Conservation (phyloP, 2,113 vertebrate species). For the Nansenia antarctica region DNA sequence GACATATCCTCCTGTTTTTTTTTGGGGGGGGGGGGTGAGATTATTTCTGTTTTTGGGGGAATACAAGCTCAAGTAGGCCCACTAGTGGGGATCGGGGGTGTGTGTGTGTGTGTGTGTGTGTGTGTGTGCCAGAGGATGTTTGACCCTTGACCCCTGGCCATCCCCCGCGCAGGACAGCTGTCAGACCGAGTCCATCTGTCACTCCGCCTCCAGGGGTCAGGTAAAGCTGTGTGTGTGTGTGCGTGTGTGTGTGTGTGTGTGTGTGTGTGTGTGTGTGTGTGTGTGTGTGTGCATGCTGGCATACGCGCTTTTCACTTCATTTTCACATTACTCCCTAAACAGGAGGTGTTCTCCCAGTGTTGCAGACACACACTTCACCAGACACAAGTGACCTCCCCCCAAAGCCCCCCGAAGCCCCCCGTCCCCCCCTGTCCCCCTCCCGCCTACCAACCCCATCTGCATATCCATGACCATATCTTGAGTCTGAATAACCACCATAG, state of each 20-base stretch:
- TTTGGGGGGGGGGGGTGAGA: no score
- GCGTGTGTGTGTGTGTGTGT: no score
- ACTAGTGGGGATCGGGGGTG: no score
- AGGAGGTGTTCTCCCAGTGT: not conserved
- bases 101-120: constrained; percentile 2
- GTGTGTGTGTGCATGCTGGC: no score
- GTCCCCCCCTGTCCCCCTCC: not conserved
- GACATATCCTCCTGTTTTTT: not conserved
- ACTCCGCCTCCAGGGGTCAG: constrained; percentile 68
- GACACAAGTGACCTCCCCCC: not conserved
- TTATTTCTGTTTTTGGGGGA: no score
- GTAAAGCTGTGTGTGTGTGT: not conserved
- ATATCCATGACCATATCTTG: not conserved
- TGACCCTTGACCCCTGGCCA: constrained; percentile 60
- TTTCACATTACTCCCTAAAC: constrained; percentile 11
- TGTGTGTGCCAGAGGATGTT: constrained; percentile 57
- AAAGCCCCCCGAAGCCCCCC: no score
- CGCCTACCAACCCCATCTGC: not conserved
- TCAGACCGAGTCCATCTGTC: constrained; percentile 76
- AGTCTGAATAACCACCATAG: not conserved
- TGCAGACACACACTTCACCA: not conserved
- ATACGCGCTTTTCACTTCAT: constrained; percentile 28
- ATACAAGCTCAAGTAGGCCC: no score
- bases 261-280: no score
- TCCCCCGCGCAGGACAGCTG: constrained; percentile 67